Base-by-base conservation (phyloP, 2,888 invertebrate genomes). In the Phaedon cochleariae region DNA sequence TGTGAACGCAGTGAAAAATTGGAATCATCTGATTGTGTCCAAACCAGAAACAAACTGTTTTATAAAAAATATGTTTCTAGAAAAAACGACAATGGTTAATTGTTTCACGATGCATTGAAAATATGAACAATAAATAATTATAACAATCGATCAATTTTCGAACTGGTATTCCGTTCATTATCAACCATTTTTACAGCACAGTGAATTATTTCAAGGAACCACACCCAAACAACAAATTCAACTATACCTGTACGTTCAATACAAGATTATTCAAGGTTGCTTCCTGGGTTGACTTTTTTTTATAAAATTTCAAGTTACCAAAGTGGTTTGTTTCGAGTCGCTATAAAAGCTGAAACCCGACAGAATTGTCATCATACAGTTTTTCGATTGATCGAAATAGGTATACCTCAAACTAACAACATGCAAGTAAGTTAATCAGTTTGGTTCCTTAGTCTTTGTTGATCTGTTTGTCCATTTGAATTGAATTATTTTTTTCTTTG, bases 371-470 rank as follows among this genome's bases (percentile, higher is more conserved):
- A 61, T 51, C 60, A 71, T 74, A 74, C 74, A 74, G 74, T 74
- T 74, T 74, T 74, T 74, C 74, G 70, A 57, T 68, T 65, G 48
- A 34, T 67, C 68, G 74, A 74, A 73, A 70, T 69, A 74, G 74
- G 74, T 74, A 73, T 68, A 70, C 52, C 22, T 41, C 54, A 55
- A 58, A 45, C 26, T 21, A 26, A 21, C 65, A 71, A 51, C 37
- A 73, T 73, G 73, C 65, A 73, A 67, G 73, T 73, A 61, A 72
- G 70, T 62, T 34, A 6, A 29, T n/a, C n/a, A n/a, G n/a, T 60
- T 53, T 41, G 5, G 9, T 31, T 29, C 12, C n/a, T n/a, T n/a
- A n/a, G n/a, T n/a, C n/a, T n/a, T n/a, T n/a, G n/a, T n/a, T n/a
- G n/a, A n/a, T n/a, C n/a, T n/a, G n/a, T n/a, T n/a, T n/a, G n/a